phyloP scores from a whole-genome alignment of 2,888 invertebrate species.

The Xylophagus ater region DNA sequence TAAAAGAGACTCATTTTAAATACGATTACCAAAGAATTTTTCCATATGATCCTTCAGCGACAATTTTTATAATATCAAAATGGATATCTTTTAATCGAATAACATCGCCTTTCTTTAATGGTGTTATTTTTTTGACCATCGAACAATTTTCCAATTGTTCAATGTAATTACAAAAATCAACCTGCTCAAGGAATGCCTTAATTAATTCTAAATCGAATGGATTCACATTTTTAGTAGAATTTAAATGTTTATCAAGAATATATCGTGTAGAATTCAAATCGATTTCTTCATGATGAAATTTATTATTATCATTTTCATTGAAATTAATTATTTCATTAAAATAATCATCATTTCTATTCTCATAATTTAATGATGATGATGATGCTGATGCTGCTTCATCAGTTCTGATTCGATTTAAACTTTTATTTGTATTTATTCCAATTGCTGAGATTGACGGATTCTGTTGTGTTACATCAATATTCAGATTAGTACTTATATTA shows the following conservation, averaged over 20 bases:
- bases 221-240: conserved; percentile 52
- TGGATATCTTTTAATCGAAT: conserved; percentile 43
- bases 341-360: too few relatives aligned
- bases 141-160: conserved; percentile 44
- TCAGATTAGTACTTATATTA: too few relatives aligned
- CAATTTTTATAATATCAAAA: conserved; percentile 53
- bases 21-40: conserved; percentile 55
- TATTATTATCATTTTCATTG: conserved; percentile 1
- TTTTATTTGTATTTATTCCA: too few relatives aligned
- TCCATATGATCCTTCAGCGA: conserved; percentile 77
- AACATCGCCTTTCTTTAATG: conserved; percentile 39
- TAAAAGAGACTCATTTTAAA: conserved; percentile 22
- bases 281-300: conserved; percentile 15
- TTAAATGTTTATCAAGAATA: conserved; percentile 23
- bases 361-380: too few relatives aligned
- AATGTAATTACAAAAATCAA: conserved; percentile 56
- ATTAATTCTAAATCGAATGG: conserved; percentile 69
- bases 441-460: too few relatives aligned
- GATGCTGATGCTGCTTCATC: too few relatives aligned
- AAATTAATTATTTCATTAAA: too few relatives aligned
- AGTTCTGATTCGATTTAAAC: too few relatives aligned
- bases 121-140: conserved; percentile 45
- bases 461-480: too few relatives aligned
- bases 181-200: conserved; percentile 54
- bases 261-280: conserved; percentile 25